phyloP scores from a whole-genome alignment of 2,797 vertebrate genomes.

The Anabas testudineus region DNA sequence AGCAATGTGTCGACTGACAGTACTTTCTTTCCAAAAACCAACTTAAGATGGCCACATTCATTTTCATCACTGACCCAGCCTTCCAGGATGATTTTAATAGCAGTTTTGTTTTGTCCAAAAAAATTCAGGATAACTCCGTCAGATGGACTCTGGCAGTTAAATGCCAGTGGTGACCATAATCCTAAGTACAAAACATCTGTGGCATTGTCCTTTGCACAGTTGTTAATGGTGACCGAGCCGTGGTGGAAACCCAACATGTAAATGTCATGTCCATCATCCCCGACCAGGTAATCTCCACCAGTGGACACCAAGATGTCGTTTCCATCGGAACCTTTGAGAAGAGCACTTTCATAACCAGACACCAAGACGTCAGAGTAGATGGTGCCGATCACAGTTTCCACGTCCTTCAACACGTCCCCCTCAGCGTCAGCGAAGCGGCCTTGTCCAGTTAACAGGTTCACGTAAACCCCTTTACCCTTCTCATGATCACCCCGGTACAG shows the following conservation, averaged over 20 bases:
- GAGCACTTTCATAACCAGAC: slow-evolving; percentile 57
- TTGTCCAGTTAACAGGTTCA: slow-evolving; percentile 68
- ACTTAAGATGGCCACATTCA: slow-evolving; percentile 41
- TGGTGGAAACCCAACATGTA: slow-evolving; percentile 57
- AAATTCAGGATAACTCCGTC: slow-evolving; percentile 43
- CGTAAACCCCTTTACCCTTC: slow-evolving; percentile 63
- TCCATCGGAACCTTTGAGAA: slow-evolving; percentile 70
- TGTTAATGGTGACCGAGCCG: slow-evolving; percentile 63
- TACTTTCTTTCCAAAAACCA: slow-evolving; percentile 4
- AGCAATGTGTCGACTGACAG: slow-evolving; percentile 16
- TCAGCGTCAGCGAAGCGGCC: slow-evolving; percentile 69
- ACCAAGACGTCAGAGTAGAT: slow-evolving; percentile 73
- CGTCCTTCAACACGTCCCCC: slow-evolving; percentile 69
- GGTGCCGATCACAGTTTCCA: slow-evolving; percentile 71
- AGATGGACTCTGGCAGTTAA: not conserved
- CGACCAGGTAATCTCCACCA: slow-evolving; percentile 65
- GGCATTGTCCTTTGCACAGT: slow-evolving; percentile 62
- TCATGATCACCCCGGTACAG: slow-evolving; percentile 60
- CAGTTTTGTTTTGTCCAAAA: not conserved
- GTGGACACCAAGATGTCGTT: slow-evolving; percentile 69
- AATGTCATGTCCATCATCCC: slow-evolving; percentile 69
- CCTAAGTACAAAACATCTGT: slow-evolving; percentile 59
- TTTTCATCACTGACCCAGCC: slow-evolving; percentile 18
- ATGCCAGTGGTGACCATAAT: not conserved
- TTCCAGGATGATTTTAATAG: not conserved